Percentiles rank a stretch among this genome's conserved stretches.
Evolutionary conservation across 2,888 invertebrate species (phyloP).

Genomic region (Caenorhabditis becei): DNA sequence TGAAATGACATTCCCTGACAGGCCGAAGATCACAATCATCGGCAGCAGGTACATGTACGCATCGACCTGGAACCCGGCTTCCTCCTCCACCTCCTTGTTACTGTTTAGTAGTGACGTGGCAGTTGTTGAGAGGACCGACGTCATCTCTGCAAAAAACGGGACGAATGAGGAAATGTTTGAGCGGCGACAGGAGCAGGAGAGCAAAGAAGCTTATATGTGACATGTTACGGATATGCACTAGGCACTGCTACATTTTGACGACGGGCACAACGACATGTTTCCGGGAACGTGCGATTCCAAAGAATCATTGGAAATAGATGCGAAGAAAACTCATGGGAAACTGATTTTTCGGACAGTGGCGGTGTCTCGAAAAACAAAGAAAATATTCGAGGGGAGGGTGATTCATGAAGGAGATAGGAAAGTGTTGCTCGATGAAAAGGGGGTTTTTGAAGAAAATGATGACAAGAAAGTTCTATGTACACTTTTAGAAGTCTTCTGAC

Average conservation of each 20-base stretch:
- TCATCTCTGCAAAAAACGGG: conserved; percentile 29
- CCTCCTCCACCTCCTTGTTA: conserved; percentile 21
- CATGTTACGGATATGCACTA: conserved; percentile 22
- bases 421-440: no score
- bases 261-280: conserved; percentile 17
- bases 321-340: conserved; percentile 14
- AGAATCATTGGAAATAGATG: conserved; percentile 16
- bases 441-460: no score
- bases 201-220: conserved; percentile 23
- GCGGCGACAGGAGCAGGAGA: conserved; percentile 11
- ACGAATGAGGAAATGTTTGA: not conserved
- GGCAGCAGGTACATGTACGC: conserved; percentile 75
- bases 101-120: conserved; percentile 10
- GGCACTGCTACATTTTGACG: conserved; percentile 26
- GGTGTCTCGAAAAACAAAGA: not conserved
- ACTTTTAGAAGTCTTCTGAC: no score
- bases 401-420: no score
- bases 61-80: conserved; percentile 59
- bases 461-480: no score
- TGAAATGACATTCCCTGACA: conserved; percentile 77
- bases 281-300: conserved; percentile 29
- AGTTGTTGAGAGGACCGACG: conserved; percentile 34
- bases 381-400: not conserved
- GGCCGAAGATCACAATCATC: conserved; percentile 75
- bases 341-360: conserved; percentile 23